phyloP scores from a whole-genome alignment of 2,113 vertebrate species.

The Lepus americanus region DNA sequence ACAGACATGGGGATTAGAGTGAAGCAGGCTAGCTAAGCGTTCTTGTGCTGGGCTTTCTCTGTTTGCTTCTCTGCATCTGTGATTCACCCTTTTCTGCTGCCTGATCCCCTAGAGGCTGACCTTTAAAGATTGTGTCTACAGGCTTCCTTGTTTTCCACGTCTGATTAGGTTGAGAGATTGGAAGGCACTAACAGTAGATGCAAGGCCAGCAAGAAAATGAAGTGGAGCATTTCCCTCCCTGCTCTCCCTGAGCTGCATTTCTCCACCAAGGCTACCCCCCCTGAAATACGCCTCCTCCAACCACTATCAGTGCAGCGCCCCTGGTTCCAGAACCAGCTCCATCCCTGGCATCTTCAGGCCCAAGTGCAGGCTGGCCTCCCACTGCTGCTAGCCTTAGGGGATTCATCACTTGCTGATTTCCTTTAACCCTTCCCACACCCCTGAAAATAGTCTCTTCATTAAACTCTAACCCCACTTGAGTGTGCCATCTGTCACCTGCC shows the following conservation, averaged over 20 bases:
- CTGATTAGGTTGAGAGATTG: not conserved
- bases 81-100: not conserved
- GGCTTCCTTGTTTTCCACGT: not conserved
- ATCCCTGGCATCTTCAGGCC: not conserved
- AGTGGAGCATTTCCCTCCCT: not conserved
- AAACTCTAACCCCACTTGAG: constrained; percentile 55
- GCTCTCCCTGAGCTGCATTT: not conserved
- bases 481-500: constrained; percentile 61
- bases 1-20: not conserved
- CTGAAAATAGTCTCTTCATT: constrained; percentile 64
- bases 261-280: not conserved
- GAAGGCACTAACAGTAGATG: not conserved
- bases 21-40: not conserved
- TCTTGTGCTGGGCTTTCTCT: not conserved
- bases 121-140: not conserved
- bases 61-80: not conserved
- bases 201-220: constrained; percentile 11
- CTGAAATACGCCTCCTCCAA: not conserved
- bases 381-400: not conserved
- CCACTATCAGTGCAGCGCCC: not conserved
- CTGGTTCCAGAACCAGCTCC: not conserved
- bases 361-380: not conserved
- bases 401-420: constrained; percentile 29
- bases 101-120: not conserved
- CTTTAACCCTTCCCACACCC: constrained; percentile 50